phyloP scores from a whole-genome alignment of 2,888 invertebrate species.

The Helleia helle region DNA sequence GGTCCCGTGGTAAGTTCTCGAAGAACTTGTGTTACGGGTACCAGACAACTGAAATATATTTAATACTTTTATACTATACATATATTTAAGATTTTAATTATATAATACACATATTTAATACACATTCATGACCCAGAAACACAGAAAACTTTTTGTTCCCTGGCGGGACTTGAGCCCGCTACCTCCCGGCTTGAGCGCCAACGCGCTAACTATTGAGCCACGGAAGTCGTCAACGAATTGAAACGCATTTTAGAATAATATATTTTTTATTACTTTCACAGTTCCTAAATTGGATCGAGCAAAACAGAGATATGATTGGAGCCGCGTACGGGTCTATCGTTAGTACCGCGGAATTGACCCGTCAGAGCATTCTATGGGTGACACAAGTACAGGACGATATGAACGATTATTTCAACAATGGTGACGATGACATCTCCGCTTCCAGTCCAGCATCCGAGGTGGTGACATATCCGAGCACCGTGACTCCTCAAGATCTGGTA shows the following conservation, averaged over 20 bases:
- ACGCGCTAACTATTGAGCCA: too few species aligned
- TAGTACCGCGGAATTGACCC: constrained; percentile 27
- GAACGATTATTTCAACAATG: constrained; percentile 32
- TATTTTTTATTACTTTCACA: constrained; percentile 24
- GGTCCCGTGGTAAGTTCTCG: too few species aligned
- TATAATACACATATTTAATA: too few species aligned
- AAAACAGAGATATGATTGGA: constrained; percentile 28
- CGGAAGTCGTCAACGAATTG: too few species aligned
- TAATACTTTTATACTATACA: too few species aligned
- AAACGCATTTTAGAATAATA: background rate
- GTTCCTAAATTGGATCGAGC: constrained; percentile 46
- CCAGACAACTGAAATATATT: too few species aligned
- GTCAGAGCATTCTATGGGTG: constrained; percentile 35
- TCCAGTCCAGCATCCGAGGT: constrained; percentile 17
- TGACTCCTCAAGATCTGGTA: constrained; percentile 21
- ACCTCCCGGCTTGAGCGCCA: too few species aligned
- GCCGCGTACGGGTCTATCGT: constrained; percentile 25
- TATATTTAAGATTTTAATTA: too few species aligned
- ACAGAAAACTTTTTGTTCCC: too few species aligned
- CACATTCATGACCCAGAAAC: too few species aligned
- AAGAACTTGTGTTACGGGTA: too few species aligned
- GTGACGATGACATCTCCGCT: constrained; percentile 20
- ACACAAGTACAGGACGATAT: constrained; percentile 30
- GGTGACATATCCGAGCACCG: constrained; percentile 20
- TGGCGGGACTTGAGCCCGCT: too few species aligned